Conservation (phyloP, 2,888 invertebrate species). For the Troides oblongomaculatus region DNA sequence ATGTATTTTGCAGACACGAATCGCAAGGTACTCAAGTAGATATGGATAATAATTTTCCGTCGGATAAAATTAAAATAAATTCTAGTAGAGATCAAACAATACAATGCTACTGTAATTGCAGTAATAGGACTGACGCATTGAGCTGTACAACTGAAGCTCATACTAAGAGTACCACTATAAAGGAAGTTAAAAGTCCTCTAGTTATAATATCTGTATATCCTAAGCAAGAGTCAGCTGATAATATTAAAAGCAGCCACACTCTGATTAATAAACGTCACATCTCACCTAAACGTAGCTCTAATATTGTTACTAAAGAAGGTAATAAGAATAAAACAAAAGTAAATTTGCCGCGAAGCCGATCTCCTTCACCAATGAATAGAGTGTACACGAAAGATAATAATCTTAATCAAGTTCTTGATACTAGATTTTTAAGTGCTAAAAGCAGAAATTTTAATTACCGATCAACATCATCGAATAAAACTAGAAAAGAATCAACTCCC, state of each 20-base stretch:
- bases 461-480: conserved; percentile 8
- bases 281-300: conserved; percentile 8
- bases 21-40: conserved; percentile 61
- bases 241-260: conserved; percentile 34
- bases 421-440: conserved; percentile 26
- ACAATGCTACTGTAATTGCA: conserved; percentile 46
- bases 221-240: conserved; percentile 41
- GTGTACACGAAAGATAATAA: conserved; percentile 30
- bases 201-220: conserved; percentile 71
- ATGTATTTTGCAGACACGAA: conserved; percentile 41
- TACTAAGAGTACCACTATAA: conserved; percentile 33
- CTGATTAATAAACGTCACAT: conserved; percentile 31
- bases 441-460: conserved; percentile 12
- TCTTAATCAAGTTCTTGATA: conserved; percentile 30
- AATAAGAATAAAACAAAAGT: conserved; percentile 23
- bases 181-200: conserved; percentile 51
- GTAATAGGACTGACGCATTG: conserved; percentile 25
- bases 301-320: background rate
- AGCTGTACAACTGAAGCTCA: conserved; percentile 31
- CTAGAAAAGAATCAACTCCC: conserved; percentile 18
- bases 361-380: conserved; percentile 34
- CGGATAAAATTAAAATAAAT: conserved; percentile 28
- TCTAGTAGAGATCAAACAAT: conserved; percentile 42
- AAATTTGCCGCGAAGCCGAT: conserved; percentile 28
- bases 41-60: conserved; percentile 39